Evolutionary conservation across 2,797 vertebrate species (phyloP).

Genomic region (Tympanoctomys barrerae): DNA sequence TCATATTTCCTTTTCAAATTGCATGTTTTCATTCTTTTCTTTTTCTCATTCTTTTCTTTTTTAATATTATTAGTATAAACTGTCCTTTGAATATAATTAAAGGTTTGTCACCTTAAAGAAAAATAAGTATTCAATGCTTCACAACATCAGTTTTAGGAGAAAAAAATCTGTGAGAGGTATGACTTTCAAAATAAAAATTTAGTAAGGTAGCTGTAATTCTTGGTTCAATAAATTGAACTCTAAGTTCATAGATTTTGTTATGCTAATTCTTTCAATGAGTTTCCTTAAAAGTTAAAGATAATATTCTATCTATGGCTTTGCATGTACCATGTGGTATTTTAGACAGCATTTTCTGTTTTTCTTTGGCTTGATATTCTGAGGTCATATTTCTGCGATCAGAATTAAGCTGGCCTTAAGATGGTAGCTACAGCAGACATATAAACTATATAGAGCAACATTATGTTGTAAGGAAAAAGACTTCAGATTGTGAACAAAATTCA

Average conservation of each 20-base stretch:
- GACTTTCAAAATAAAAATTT: slow-evolving; percentile 66
- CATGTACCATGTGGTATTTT: slow-evolving; percentile 24
- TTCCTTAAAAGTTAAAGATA: slow-evolving; percentile 63
- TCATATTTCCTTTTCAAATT: slow-evolving; percentile 12
- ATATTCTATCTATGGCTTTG: slow-evolving; percentile 12
- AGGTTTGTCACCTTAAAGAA: neutral
- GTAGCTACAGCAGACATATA: neutral
- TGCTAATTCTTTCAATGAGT: slow-evolving; percentile 1
- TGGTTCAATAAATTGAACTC: slow-evolving; percentile 49
- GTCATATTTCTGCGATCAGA: slow-evolving; percentile 57
- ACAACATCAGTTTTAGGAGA: slow-evolving; percentile 61
- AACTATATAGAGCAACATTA: slow-evolving; percentile 31
- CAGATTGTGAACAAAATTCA: slow-evolving; percentile 45
- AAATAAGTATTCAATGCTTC: slow-evolving; percentile 52
- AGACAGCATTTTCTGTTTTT: slow-evolving; percentile 16
- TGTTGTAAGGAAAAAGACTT: slow-evolving; percentile 32
- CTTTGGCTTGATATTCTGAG: neutral
- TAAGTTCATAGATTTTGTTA: slow-evolving; percentile 1
- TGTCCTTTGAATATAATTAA: slow-evolving; percentile 45
- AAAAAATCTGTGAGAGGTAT: slow-evolving; percentile 41
- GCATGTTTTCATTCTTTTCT: neutral
- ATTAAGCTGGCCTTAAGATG: slow-evolving; percentile 1
- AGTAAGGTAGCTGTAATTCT: slow-evolving; percentile 25
- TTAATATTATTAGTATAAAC: slow-evolving; percentile 52
- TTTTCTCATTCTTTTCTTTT: neutral